Evolutionary conservation across 1,140 invertebrate species (phyloP), one percentile per base, ranked within the genome.

Genomic region (Akabosia matsudoensis): DNA sequence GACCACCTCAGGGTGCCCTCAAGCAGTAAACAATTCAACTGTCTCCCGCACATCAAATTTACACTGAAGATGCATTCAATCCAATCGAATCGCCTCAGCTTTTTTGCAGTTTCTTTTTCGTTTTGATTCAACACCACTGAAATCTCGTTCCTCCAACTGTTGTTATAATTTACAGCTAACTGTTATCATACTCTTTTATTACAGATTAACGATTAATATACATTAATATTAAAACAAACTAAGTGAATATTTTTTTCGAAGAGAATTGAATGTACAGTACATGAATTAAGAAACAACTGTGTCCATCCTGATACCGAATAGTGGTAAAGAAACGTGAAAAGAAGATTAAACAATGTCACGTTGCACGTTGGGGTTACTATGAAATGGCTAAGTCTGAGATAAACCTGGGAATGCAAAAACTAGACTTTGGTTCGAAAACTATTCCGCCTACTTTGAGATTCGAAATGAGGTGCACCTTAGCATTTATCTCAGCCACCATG

Each of bases 1-100:
- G 74, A 33, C 56, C 74, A 33, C 33, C 24, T 64, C 56, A 73
- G 51, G 22, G 16, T 34, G 33, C 70, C 10, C 34, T 72, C 24
- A 67, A 67, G 22, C 28, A 67, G n/a, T 67, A 4, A 67, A 56
- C 54, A 16, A 24, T 16, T 16, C 18, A 7, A 45, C 18, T 18
- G 3, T 56, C 54, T 16, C 54, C 7, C 7, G 3, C 54, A 56
- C n/a, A n/a, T 24, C 14, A 56, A 56, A 56, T n/a, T n/a, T n/a
- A n/a, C n/a, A n/a, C n/a, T n/a, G n/a, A 56, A 10, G 24, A 56
- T 45, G 37, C 37, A 45, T 45, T 45, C 37, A 45, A 45, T 45
- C n/a, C 37, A 45, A 45, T 45, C 37, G 37, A 45, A 10, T 45
- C 37, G 18, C 37, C 37, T 45, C 37, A 45, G 37, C 37, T 45